Evolutionary conservation across 2,113 vertebrate species (phyloP).

Genomic region (Nannobrachium achirus): DNA sequence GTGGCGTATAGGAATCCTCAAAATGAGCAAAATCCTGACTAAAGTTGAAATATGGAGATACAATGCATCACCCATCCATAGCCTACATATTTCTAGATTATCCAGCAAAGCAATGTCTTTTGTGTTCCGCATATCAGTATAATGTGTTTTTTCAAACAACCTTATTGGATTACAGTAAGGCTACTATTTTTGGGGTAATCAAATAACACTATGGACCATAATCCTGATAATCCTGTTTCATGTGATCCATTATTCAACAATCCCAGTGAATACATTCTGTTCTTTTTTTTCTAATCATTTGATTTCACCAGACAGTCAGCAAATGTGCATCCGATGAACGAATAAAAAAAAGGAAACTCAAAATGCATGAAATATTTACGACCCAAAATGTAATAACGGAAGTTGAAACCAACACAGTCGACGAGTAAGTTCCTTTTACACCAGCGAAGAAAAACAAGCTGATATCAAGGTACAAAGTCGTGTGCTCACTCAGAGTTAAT

Average conservation of each 20-base stretch:
- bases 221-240: not conserved
- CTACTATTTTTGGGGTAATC: not conserved
- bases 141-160: not conserved
- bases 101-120: too few species aligned
- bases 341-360: not conserved
- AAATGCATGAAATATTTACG: conserved; percentile 1
- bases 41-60: too few species aligned
- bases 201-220: too few species aligned
- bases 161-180: too few species aligned
- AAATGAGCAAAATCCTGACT: too few species aligned
- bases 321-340: not conserved
- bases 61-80: too few species aligned
- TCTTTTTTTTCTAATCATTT: not conserved
- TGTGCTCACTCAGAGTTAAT: too few species aligned
- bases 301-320: not conserved
- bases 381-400: not conserved
- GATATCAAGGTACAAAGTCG: too few species aligned
- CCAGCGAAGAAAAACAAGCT: not conserved
- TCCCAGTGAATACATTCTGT: not conserved
- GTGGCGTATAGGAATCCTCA: too few species aligned
- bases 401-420: not conserved
- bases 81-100: too few species aligned
- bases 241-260: not conserved
- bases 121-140: too few species aligned
- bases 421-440: not conserved